Conservation (phyloP, 1,140 invertebrate species). For the Sitodiplosis mosellana region DNA sequence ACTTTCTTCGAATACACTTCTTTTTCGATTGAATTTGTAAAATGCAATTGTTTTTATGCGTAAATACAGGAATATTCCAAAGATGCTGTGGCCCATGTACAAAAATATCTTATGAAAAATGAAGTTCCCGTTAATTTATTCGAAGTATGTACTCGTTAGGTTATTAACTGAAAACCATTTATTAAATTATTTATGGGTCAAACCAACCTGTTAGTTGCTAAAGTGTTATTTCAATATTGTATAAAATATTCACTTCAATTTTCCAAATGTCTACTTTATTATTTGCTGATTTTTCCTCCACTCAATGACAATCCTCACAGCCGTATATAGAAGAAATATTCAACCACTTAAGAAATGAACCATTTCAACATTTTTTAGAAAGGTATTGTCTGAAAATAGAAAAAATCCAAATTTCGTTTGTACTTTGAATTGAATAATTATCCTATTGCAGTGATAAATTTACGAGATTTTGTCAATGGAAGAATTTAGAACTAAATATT, state of each 20-base stretch:
- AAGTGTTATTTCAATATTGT: constrained; percentile 5
- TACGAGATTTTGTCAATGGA: constrained; percentile 99
- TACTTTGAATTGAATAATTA: constrained; percentile 1
- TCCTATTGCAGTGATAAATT: constrained; percentile 84
- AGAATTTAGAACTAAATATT: constrained; percentile 99
- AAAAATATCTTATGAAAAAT: constrained; percentile 93
- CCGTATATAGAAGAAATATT: constrained; percentile 99
- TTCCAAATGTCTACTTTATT: constrained; percentile 8
- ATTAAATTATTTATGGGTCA: not conserved
- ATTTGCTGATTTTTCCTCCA: constrained; percentile 2
- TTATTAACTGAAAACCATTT: not conserved
- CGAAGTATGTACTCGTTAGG: constrained; percentile 78
- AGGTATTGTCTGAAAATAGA: constrained; percentile 54
- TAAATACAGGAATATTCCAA: constrained; percentile 81
- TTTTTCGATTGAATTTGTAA: not conserved
- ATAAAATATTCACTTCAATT: constrained; percentile 5
- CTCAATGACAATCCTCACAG: constrained; percentile 43
- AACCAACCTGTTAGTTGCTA: not conserved
- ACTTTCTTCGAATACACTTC: not conserved
- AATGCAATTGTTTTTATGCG: not conserved
- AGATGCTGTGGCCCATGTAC: constrained; percentile 89
- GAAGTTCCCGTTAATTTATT: constrained; percentile 93
- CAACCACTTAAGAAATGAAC: constrained; percentile 84
- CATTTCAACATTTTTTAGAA: constrained; percentile 95
- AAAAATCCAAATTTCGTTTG: no score